Evolutionary conservation across 37 sponge, comb jelly and placozoan genomes (phyloP).

Genomic region (Haliclona indistincta): DNA sequence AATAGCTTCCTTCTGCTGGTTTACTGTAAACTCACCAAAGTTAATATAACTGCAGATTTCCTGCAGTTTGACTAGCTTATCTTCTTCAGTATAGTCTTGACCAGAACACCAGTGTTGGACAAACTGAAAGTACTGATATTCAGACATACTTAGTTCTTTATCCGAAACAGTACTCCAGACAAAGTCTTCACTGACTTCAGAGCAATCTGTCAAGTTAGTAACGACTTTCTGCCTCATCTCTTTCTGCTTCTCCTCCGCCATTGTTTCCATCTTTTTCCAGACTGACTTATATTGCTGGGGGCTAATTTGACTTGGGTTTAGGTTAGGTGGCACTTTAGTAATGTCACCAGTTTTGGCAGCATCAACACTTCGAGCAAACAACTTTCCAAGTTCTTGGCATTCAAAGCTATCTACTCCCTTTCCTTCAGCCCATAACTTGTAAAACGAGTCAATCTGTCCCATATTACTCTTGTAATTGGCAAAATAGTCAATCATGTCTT

Average conservation of each 20-base stretch:
- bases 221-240: constrained; percentile 9
- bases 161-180: constrained; percentile 35
- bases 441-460: constrained; percentile 67
- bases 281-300: constrained; percentile 10
- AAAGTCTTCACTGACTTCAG: constrained; percentile 51
- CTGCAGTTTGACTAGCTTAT: constrained; percentile 23
- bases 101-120: constrained; percentile 59
- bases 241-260: constrained; percentile 35
- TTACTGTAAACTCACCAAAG: constrained; percentile 66
- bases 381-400: constrained; percentile 65
- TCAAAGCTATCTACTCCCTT: constrained; percentile 49
- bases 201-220: not conserved
- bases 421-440: constrained; percentile 67
- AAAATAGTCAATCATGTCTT: constrained; percentile 57
- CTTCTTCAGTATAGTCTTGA: constrained; percentile 31
- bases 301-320: constrained; percentile 31
- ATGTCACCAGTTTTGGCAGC: constrained; percentile 69
- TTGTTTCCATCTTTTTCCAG: constrained; percentile 58
- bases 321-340: constrained; percentile 40
- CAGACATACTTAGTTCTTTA: constrained; percentile 27
- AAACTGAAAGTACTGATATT: constrained; percentile 59
- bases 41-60: constrained; percentile 58
- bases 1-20: constrained; percentile 55
- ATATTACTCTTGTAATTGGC: constrained; percentile 46
- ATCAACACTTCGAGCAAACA: constrained; percentile 72